Conservation (phyloP, 2,797 vertebrate genomes). For the Gobionotothen gibberifrons region DNA sequence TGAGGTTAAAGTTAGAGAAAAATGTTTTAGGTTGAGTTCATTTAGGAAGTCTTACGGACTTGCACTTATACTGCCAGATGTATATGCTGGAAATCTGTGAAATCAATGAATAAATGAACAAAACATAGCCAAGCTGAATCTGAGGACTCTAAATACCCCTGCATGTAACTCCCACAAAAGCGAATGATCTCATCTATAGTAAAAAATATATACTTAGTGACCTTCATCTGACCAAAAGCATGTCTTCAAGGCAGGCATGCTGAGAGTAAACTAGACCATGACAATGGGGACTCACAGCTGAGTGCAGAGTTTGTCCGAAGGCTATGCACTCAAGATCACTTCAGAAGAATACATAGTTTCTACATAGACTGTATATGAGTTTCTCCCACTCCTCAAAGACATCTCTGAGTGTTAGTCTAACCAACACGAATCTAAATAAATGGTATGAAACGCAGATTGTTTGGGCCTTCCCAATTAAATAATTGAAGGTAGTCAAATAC, state of each 20-base stretch:
- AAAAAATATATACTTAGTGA: constrained; percentile 38
- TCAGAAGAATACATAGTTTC: no score
- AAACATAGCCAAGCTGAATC: background rate
- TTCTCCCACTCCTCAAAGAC: constrained; percentile 12
- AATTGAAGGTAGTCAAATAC: constrained; percentile 7
- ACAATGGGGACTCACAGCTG: constrained; percentile 43
- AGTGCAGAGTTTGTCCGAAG: constrained; percentile 39
- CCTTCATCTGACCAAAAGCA: constrained; percentile 45
- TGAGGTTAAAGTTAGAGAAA: constrained; percentile 7
- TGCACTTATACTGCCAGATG: background rate
- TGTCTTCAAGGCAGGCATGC: constrained; percentile 30
- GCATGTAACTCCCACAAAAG: constrained; percentile 14
- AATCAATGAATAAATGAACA: constrained; percentile 1
- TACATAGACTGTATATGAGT: no score
- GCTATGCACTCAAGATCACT: constrained; percentile 51
- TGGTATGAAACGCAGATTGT: background rate
- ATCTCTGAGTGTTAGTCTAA: no score
- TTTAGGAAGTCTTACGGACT: background rate
- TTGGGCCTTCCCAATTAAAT: background rate
- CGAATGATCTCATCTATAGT: constrained; percentile 30
- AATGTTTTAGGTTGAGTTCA: background rate
- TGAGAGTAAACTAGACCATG: constrained; percentile 42
- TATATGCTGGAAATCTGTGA: background rate
- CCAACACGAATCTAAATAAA: background rate
- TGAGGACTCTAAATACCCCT: background rate